These are phyloP conservation scores for Lagocephalus sceleratus DNA, from an alignment of 2,797 vertebrate species.

Conservation along the genomic window DNA sequence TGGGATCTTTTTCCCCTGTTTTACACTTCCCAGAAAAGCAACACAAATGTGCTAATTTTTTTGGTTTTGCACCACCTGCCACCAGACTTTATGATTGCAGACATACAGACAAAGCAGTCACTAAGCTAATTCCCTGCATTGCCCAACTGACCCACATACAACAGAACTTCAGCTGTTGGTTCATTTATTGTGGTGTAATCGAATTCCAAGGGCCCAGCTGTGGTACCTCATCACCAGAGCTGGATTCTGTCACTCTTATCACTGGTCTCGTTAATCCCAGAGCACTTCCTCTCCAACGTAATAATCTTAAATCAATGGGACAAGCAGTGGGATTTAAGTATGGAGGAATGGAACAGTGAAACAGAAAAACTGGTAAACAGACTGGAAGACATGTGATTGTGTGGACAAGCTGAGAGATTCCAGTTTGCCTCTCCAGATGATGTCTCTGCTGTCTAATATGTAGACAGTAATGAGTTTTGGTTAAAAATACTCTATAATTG, in stretches of 20 bases:
- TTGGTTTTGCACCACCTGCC: conserved; percentile 31
- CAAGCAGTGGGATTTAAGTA: conserved; percentile 57
- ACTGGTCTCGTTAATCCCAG: conserved; percentile 68
- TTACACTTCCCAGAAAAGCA: conserved; percentile 18
- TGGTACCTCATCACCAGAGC: conserved; percentile 59
- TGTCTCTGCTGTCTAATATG: too few species aligned
- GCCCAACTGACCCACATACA: conserved; percentile 9
- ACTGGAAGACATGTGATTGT: conserved; percentile 24
- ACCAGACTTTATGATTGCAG: conserved; percentile 23
- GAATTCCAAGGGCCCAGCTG: conserved; percentile 61
- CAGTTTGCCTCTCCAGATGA: not conserved
- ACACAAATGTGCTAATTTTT: conserved; percentile 24
- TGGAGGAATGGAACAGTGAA: conserved; percentile 29
- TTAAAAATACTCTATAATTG: too few species aligned
- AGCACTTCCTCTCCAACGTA: conserved; percentile 63
- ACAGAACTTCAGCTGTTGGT: conserved; percentile 46
- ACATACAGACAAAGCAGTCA: conserved; percentile 46
- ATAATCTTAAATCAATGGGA: conserved; percentile 76
- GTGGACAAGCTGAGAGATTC: conserved; percentile 3
- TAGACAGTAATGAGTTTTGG: too few species aligned
- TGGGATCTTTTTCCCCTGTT: conserved; percentile 6
- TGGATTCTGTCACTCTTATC: conserved; percentile 69
- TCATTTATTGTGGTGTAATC: conserved; percentile 75
- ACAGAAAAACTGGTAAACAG: conserved; percentile 22
- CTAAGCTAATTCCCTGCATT: conserved; percentile 58